Evolutionary conservation across 1,140 invertebrate species (phyloP).

Genomic region (Anagrus nilaparvatae): DNA sequence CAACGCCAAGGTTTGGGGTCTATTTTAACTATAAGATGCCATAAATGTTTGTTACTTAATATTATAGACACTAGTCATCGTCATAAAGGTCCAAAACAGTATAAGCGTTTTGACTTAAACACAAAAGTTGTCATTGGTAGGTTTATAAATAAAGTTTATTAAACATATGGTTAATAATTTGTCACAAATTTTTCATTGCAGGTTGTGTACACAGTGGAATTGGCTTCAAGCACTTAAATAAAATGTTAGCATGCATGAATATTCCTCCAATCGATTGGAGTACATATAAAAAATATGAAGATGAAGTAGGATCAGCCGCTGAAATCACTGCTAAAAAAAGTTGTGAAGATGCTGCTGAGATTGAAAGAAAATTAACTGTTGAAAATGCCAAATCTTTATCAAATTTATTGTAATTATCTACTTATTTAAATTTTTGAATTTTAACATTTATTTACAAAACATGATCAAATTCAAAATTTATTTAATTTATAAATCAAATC

Average conservation of each 20-base stretch:
- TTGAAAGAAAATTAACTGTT: neutral
- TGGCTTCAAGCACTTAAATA: neutral
- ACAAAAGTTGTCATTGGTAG: constrained; percentile 2
- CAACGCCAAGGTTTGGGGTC: constrained; percentile 9
- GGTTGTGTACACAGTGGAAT: too few species aligned
- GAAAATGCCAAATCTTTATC: neutral
- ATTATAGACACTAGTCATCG: constrained; percentile 3
- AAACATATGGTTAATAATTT: too few species aligned
- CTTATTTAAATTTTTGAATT: too few species aligned
- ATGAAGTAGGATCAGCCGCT: neutral
- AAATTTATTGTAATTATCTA: too few species aligned
- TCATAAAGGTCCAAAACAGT: neutral
- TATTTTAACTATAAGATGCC: constrained; percentile 10
- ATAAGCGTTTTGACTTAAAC: neutral
- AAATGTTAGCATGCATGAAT: neutral
- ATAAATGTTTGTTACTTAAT: constrained; percentile 16
- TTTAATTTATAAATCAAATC: too few species aligned
- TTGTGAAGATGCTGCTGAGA: neutral
- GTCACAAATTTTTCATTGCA: too few species aligned
- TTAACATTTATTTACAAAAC: too few species aligned
- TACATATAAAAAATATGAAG: neutral
- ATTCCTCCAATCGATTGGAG: neutral
- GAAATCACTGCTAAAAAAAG: neutral
- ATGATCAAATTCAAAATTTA: too few species aligned
- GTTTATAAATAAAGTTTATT: too few species aligned